phyloP scores from a whole-genome alignment of 2,797 vertebrate genomes.

The Perodicticus potto region DNA sequence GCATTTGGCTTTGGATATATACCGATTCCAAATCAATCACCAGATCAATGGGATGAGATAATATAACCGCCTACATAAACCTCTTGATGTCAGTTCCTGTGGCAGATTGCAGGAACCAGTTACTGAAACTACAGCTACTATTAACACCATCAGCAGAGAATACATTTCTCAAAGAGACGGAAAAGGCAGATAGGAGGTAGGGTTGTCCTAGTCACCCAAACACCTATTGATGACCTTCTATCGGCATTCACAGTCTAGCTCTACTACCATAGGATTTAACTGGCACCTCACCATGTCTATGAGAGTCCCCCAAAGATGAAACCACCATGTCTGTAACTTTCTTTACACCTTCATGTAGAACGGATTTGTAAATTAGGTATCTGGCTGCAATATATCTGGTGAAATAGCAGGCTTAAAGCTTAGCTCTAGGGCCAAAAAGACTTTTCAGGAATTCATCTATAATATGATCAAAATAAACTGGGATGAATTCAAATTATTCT shows the following conservation, averaged over 20 bases:
- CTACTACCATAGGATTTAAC: neutral
- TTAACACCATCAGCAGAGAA: neutral
- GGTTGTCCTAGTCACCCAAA: neutral
- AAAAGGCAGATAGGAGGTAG: neutral
- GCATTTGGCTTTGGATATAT: neutral
- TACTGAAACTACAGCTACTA: neutral
- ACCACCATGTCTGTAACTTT: neutral
- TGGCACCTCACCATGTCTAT: neutral
- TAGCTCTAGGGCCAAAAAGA: neutral
- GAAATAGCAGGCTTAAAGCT: neutral
- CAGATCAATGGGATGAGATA: neutral
- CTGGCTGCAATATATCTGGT: neutral
- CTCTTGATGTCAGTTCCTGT: neutral
- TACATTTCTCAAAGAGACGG: neutral
- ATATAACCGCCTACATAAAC: neutral
- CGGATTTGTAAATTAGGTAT: neutral
- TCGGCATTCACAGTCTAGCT: neutral
- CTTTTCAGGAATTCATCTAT: neutral
- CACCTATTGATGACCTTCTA: neutral
- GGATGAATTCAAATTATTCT: slow-evolving; percentile 20
- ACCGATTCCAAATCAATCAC: neutral
- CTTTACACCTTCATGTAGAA: neutral
- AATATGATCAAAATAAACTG: neutral
- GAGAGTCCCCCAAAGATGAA: neutral
- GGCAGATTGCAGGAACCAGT: neutral